Base-by-base conservation (phyloP, 2,888 invertebrate genomes). In the Phortica magna region DNA sequence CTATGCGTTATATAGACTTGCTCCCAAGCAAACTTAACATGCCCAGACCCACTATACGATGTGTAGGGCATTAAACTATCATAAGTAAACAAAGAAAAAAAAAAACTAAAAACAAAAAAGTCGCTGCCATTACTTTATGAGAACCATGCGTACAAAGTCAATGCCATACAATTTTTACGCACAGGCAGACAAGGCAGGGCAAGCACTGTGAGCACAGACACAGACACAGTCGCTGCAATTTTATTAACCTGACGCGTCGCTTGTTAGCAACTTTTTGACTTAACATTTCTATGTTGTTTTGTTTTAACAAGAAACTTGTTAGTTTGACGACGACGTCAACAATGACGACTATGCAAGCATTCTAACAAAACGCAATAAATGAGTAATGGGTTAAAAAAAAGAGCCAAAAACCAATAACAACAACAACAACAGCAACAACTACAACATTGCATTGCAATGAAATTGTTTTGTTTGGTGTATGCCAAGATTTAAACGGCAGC, bases 281-380 rank as follows among this genome's bases (percentile, higher is more conserved):
- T 55, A 31, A 71, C 19, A 70, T 14, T 70, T 53, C 31, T 67
- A 12, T 42, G 53, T 71, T 76, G 48, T 48, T 72, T 76, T 72
- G 19, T 76, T 65, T 88, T 86, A 88, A 88, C 85, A 80, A 88
- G 85, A 86, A 87, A 87, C 87, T 88, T 86, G 88, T 86, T 86
- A 87, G 88, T 82, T 85, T 55, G 70, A 17, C 43, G 42, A 67
- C 42, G 43, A 42, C 67, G n/a, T 17, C 14, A 14, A 14, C 59
- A 14, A 17, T 19, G 59, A 17, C 59, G 59, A 59, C 14, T 17
- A 14, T 0, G 59, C 17, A 17, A 17, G 68, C 68, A 68, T 68
- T 68, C 48, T 68, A 68, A 68, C 68, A 43, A 41, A 71, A 71
- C 17, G 14, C 55, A 55, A 53, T 3, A 67, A 75, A 41, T 75